Conservation (phyloP, 2,888 invertebrate genomes). For the Tachina lurida region DNA sequence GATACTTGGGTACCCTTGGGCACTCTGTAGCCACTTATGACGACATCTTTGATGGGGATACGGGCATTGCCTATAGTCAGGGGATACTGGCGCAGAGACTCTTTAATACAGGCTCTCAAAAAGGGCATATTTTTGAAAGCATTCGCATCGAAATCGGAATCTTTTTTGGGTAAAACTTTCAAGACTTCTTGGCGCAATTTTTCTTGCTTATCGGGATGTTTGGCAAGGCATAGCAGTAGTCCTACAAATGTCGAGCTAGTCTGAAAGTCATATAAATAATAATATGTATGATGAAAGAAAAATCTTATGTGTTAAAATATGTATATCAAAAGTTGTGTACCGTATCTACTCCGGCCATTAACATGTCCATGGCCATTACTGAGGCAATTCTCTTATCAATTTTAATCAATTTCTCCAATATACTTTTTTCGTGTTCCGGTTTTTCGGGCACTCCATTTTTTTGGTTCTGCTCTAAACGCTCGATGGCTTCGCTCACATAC, state of each 20-base stretch:
- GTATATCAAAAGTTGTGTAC: constrained; percentile 82
- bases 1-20: constrained; percentile 87
- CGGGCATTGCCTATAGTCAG: constrained; percentile 85
- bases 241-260: constrained; percentile 76
- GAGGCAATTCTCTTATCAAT: constrained; percentile 86
- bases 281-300: background rate
- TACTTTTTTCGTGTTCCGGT: constrained; percentile 83
- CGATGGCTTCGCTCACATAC: constrained; percentile 80
- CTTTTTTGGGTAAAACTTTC: constrained; percentile 80
- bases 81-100: constrained; percentile 86
- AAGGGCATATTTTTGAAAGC: constrained; percentile 85
- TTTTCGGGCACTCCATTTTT: constrained; percentile 72
- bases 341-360: constrained; percentile 89
- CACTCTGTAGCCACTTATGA: constrained; percentile 86
- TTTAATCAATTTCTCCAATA: constrained; percentile 86
- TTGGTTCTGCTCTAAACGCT: constrained; percentile 73
- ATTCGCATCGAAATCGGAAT: constrained; percentile 83
- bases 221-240: constrained; percentile 83
- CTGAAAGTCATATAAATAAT: constrained; percentile 75
- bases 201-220: constrained; percentile 86
- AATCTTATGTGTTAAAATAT: background rate
- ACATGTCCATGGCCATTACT: constrained; percentile 88
- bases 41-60: constrained; percentile 84
- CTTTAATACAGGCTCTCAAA: constrained; percentile 89
- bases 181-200: constrained; percentile 86